Evolutionary conservation across 2,797 vertebrate species (phyloP), one percentile per base, ranked within the genome.

Genomic region (Sebastolobus alascanus): DNA sequence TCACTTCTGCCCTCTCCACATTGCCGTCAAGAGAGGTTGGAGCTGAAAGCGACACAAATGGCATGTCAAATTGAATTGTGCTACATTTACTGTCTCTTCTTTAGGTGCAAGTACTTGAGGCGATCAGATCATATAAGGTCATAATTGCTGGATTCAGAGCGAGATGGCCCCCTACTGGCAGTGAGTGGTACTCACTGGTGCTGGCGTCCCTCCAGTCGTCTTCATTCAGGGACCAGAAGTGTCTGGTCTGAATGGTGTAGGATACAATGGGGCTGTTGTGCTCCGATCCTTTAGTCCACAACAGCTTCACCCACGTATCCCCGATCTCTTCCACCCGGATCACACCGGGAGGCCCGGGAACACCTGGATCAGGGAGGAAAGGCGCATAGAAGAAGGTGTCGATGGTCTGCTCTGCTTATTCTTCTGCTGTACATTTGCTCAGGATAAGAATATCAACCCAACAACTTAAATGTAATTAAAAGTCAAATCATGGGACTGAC

Each of bases 161-260:
- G 2, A 83, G 27, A 7, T 29, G 3, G 56, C 79, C 88, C 77
- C 13, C 87, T 79, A n/a, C 61, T 90, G 88, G 88, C 37, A 35
- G 22, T 2, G 1, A 54, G 13, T 2, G 13, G 85, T 73, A 94
- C 96, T 94, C 86, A 99, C 98, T 96, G 68, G 97, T 98, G 90
- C 95, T 97, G 20, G 97, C 96, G 68, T 97, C 94, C 86, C 95
- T 99, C 98, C 98, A 99, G 87, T 99, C 97, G 4, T 99, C 97
- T 9, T 97, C 95, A 75, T 96, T 95, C 0, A 98, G 87, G 68
- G 97, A 88, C 85, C 94, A 96, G 77, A 69, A 96, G 16, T 96
- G 97, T 90, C 96, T 96, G 82, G 96, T 97, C 91, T 99, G 97
- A 77, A 99, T 94, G 20, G 96, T 97, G 77, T 99, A 98, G 79